Evolutionary conservation across 2,888 invertebrate genomes (phyloP).

Genomic region (Sturmia bella): DNA sequence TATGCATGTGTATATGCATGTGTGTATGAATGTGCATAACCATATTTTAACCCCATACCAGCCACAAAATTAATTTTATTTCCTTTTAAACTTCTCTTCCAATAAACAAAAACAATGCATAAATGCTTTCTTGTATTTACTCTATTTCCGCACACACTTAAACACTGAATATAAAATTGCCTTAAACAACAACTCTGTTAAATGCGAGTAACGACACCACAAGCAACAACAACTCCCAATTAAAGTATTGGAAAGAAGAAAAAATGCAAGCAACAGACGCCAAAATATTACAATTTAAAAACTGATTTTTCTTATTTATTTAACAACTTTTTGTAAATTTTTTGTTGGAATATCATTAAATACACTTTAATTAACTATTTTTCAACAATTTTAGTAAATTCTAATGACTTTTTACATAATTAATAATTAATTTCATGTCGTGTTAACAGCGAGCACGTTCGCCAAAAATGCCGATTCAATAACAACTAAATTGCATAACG

Average conservation of each 20-base stretch:
- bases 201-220: not conserved
- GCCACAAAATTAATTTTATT: constrained; percentile 12
- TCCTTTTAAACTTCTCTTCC: not conserved
- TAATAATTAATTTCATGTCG: not conserved
- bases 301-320: not conserved
- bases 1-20: no score
- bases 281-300: not conserved
- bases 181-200: not conserved
- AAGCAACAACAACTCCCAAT: not conserved
- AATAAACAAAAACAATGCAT: no score
- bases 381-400: not conserved
- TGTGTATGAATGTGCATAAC: no score
- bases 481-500: not conserved
- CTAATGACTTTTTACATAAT: not conserved
- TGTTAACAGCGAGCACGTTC: not conserved
- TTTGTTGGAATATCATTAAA: not conserved
- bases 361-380: not conserved
- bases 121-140: not conserved
- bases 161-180: not conserved
- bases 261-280: not conserved
- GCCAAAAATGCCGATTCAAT: constrained; percentile 11
- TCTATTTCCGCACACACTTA: constrained; percentile 18
- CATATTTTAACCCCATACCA: no score
- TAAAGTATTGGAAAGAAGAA: not conserved
- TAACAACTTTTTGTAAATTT: not conserved